Conservation (phyloP, 2,888 invertebrate genomes). For the Arrhopalites spinosus region DNA sequence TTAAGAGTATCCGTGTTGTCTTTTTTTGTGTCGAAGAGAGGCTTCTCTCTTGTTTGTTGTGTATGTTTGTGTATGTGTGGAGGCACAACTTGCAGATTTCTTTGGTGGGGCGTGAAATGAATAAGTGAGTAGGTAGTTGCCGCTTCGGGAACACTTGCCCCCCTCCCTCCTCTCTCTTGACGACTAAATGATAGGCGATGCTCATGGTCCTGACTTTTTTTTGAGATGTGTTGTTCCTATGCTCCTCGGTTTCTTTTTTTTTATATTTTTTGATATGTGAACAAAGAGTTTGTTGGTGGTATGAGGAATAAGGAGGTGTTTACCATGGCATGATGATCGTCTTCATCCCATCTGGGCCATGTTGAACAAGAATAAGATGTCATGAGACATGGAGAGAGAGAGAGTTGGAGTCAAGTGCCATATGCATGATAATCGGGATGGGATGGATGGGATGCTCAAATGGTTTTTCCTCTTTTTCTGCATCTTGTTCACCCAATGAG, state of each 20-base stretch:
- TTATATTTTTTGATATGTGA: too few species aligned
- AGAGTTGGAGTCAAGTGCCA: not conserved
- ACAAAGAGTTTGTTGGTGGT: too few species aligned
- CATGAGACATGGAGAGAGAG: not conserved
- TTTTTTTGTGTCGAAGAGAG: not conserved
- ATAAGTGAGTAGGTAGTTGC: not conserved
- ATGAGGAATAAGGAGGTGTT: not conserved
- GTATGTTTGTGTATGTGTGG: not conserved
- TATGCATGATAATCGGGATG: constrained; percentile 3
- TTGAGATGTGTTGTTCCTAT: too few species aligned
- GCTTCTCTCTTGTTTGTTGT: not conserved
- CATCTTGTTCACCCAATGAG: not conserved
- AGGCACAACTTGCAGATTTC: constrained; percentile 17
- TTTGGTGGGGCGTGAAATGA: constrained; percentile 13
- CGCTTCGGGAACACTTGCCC: too few species aligned
- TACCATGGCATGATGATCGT: not conserved
- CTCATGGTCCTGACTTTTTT: not conserved
- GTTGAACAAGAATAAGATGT: constrained; percentile 10
- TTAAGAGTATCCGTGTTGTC: not conserved
- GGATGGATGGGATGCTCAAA: constrained; percentile 6
- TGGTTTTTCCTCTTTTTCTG: not conserved
- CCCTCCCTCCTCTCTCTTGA: too few species aligned
- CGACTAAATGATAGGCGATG: constrained; percentile 4
- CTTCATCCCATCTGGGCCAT: not conserved
- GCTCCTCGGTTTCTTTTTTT: too few species aligned